Evolutionary conservation across 1,140 invertebrate species (phyloP).

Genomic region (Sminthurides bifidus): DNA sequence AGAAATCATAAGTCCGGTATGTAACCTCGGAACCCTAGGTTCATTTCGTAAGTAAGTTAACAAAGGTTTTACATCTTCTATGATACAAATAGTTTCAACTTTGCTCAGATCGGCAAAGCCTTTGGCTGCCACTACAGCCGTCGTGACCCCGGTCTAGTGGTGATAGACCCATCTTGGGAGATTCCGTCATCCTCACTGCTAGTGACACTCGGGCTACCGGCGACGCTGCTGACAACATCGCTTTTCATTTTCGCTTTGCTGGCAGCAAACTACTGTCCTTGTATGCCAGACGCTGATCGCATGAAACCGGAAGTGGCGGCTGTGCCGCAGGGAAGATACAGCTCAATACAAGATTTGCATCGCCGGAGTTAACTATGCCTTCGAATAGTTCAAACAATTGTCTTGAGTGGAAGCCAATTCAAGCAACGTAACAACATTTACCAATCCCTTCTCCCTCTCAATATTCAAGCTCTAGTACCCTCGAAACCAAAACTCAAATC

Average conservation of each 20-base stretch:
- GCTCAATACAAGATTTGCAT: conserved; percentile 5
- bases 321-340: neutral
- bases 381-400: neutral
- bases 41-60: no score
- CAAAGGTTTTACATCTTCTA: no score
- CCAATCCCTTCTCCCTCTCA: no score
- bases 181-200: conserved; percentile 63
- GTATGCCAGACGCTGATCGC: neutral
- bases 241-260: conserved; percentile 50
- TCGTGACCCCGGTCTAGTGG: conserved; percentile 64
- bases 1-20: conserved; percentile 21
- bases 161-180: conserved; percentile 68
- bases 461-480: no score
- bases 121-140: conserved; percentile 75
- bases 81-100: no score
- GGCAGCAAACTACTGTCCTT: neutral
- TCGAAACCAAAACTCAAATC: no score
- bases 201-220: conserved; percentile 64
- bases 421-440: neutral
- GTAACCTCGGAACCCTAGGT: no score
- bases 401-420: neutral
- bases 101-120: conserved; percentile 44
- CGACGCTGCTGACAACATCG: conserved; percentile 62
- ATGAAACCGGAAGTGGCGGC: neutral
- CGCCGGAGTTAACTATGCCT: neutral